Conservation (phyloP, 1,140 invertebrate species). For the Brachionus paranguensis region DNA sequence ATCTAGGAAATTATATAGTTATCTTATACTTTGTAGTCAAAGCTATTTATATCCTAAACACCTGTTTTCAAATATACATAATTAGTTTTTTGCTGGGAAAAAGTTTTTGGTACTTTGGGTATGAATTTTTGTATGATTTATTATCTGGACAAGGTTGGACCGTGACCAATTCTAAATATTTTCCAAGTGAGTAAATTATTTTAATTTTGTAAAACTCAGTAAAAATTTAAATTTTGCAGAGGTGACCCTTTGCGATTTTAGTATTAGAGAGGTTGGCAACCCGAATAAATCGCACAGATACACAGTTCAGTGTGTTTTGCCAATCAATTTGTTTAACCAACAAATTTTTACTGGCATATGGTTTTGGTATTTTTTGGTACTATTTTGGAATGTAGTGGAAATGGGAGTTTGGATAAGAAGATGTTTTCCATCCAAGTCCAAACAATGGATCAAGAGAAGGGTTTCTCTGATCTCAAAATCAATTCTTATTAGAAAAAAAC, state of each 20-base stretch:
- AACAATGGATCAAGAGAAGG: constrained; percentile 30
- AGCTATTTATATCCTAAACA: constrained; percentile 57
- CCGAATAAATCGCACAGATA: constrained; percentile 42
- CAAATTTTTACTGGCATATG: constrained; percentile 54
- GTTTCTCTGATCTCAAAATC: constrained; percentile 10
- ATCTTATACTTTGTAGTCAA: constrained; percentile 57
- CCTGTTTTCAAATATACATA: constrained; percentile 57
- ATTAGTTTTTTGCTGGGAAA: constrained; percentile 57
- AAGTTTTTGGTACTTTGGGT: constrained; percentile 45
- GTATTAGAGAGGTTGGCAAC: constrained; percentile 25
- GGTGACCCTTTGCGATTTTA: constrained; percentile 39
- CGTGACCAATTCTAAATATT: constrained; percentile 36
- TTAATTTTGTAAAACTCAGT: not conserved
- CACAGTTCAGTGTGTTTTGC: constrained; percentile 54
- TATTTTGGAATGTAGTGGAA: constrained; percentile 48
- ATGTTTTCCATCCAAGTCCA: constrained; percentile 11
- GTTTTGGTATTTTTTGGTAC: constrained; percentile 54
- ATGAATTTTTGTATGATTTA: constrained; percentile 11
- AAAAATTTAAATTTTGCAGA: not conserved
- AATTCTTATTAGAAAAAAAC: constrained; percentile 46
- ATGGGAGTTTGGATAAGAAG: constrained; percentile 41
- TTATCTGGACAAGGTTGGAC: constrained; percentile 17
- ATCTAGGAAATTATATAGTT: constrained; percentile 57
- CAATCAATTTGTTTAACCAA: constrained; percentile 55
- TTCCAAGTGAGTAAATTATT: constrained; percentile 7